phyloP scores from a whole-genome alignment of 2,888 invertebrate genomes.

The Lapara coniferarum region DNA sequence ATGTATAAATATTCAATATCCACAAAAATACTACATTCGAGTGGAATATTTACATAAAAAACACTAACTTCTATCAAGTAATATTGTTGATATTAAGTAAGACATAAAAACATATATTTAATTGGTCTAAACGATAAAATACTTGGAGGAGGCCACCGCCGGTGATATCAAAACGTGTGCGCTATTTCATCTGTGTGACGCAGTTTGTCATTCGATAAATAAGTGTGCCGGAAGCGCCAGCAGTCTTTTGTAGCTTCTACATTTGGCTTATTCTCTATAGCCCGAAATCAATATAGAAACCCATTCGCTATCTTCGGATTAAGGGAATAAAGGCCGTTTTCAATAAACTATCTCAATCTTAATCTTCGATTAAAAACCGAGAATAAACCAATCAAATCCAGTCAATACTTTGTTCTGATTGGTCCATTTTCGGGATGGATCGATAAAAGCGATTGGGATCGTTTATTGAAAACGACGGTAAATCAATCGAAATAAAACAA shows the following conservation, averaged over 20 bases:
- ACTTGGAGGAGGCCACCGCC: constrained; percentile 4
- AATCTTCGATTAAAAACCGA: no score
- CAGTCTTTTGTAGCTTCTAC: constrained; percentile 22
- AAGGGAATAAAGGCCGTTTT: no score
- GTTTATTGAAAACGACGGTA: no score
- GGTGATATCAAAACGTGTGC: constrained; percentile 20
- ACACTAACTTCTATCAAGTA: background rate
- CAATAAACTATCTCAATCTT: no score
- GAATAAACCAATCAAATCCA: no score
- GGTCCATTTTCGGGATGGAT: no score
- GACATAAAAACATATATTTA: background rate
- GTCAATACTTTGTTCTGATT: no score
- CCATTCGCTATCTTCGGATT: no score
- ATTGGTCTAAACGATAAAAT: constrained; percentile 17
- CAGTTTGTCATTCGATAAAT: background rate
- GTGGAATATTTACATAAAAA: constrained; percentile 16
- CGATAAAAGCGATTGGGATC: no score
- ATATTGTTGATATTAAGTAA: background rate
- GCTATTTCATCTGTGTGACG: constrained; percentile 5
- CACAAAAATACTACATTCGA: background rate
- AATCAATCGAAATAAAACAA: no score
- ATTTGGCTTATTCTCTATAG: constrained; percentile 14
- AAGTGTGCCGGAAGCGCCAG: constrained; percentile 13
- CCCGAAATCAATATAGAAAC: no score
- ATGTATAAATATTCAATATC: background rate